These are phyloP conservation scores for Sebastes vulpes DNA, from an alignment of 2,797 vertebrate genomes.

Conservation along the genomic window DNA sequence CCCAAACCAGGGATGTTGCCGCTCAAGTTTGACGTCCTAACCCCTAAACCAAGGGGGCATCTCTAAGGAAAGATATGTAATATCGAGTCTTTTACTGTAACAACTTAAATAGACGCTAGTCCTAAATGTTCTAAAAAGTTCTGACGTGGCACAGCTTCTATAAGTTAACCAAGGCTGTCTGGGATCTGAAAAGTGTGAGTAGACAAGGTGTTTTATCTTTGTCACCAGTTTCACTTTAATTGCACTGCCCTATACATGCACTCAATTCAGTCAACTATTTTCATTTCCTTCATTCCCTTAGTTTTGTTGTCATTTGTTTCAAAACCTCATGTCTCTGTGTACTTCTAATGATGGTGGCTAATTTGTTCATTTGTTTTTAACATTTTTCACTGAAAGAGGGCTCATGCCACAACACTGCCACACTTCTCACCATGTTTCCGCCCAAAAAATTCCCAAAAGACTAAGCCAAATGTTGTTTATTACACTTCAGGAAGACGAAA, in stretches of 20 bases:
- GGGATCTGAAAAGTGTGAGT: background rate
- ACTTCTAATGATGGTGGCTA: background rate
- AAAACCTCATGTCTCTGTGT: background rate
- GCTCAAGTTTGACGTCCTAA: background rate
- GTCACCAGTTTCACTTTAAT: background rate
- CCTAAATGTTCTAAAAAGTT: background rate
- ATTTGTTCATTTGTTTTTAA: conserved; percentile 3
- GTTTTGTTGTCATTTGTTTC: background rate
- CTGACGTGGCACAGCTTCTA: background rate
- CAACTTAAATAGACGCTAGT: background rate
- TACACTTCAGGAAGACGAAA: background rate
- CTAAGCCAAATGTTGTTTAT: conserved; percentile 3
- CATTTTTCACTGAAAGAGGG: background rate
- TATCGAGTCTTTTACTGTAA: background rate
- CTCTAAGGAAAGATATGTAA: background rate
- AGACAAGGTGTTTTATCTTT: background rate
- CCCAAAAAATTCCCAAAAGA: background rate
- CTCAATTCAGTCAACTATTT: background rate
- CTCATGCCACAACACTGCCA: background rate
- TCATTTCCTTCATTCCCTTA: background rate
- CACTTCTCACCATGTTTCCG: background rate
- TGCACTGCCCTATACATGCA: background rate
- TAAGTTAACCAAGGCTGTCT: background rate
- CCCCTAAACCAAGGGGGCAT: background rate
- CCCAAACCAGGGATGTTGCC: background rate